Percentiles rank a stretch among this genome's conserved stretches.
Evolutionary conservation across 2,888 invertebrate species (phyloP).

Genomic region (Suillia variegata): DNA sequence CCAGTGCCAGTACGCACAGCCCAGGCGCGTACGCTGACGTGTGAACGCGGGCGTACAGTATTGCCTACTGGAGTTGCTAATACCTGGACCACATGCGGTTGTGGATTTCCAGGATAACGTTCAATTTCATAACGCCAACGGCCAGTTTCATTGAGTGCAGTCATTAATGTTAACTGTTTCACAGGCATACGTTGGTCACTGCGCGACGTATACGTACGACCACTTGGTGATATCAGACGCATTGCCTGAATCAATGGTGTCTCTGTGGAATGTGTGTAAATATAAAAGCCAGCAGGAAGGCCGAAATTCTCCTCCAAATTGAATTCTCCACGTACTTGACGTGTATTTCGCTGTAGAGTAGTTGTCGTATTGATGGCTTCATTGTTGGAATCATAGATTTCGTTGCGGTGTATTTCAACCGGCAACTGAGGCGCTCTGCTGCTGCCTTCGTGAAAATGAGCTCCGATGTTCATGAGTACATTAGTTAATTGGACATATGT

Average conservation of each 20-base stretch:
- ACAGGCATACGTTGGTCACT: slow-evolving; percentile 63
- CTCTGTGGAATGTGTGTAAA: slow-evolving; percentile 64
- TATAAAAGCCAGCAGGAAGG: slow-evolving; percentile 63
- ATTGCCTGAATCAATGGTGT: slow-evolving; percentile 64
- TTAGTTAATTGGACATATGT: slow-evolving; percentile 65
- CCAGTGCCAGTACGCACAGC: slow-evolving; percentile 48
- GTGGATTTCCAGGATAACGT: slow-evolving; percentile 65
- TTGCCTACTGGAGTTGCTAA: slow-evolving; percentile 66
- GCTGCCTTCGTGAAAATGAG: slow-evolving; percentile 63
- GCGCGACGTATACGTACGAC: slow-evolving; percentile 60
- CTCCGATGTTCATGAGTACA: slow-evolving; percentile 62
- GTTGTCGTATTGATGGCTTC: no score
- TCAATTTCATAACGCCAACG: slow-evolving; percentile 68
- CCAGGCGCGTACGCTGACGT: slow-evolving; percentile 54
- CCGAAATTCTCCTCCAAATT: slow-evolving; percentile 55
- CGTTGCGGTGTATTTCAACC: slow-evolving; percentile 17
- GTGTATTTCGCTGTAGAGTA: background rate
- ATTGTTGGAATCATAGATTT: slow-evolving; percentile 1
- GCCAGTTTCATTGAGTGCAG: slow-evolving; percentile 65
- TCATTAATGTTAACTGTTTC: slow-evolving; percentile 63
- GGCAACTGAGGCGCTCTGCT: slow-evolving; percentile 12
- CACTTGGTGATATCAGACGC: slow-evolving; percentile 63
- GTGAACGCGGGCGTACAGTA: slow-evolving; percentile 42
- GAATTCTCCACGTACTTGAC: slow-evolving; percentile 13
- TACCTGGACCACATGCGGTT: slow-evolving; percentile 68